phyloP scores from a whole-genome alignment of 2,888 invertebrate species.

The Tenthredo livida region DNA sequence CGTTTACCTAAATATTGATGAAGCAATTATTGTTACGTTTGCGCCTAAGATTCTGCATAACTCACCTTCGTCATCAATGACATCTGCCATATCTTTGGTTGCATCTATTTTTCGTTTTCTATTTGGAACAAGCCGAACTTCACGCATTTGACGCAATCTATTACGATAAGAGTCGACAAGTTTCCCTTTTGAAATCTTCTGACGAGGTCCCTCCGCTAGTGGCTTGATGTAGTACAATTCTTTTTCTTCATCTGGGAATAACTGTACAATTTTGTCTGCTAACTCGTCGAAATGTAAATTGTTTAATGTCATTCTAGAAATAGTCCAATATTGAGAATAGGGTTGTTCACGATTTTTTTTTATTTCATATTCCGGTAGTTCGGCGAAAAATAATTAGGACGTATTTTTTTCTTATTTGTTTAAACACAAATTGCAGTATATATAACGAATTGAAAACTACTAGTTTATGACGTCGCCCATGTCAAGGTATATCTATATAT shows the following conservation, averaged over 20 bases:
- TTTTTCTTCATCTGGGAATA: constrained; percentile 52
- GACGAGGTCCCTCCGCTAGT: constrained; percentile 51
- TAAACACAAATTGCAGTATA: too few species aligned
- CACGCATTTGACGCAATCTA: constrained; percentile 39
- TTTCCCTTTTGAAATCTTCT: constrained; percentile 56
- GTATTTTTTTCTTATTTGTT: too few species aligned
- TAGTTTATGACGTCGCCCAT: too few species aligned
- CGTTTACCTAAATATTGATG: neutral
- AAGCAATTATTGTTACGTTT: neutral
- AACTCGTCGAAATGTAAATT: constrained; percentile 13
- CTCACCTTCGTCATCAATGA: constrained; percentile 34
- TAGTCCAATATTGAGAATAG: neutral
- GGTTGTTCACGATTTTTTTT: too few species aligned
- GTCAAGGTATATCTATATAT: too few species aligned
- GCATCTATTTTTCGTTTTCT: constrained; percentile 8
- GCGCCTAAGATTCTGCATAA: constrained; percentile 30
- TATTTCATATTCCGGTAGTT: too few species aligned
- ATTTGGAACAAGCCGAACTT: constrained; percentile 21
- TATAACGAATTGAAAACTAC: too few species aligned
- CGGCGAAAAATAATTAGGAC: too few species aligned
- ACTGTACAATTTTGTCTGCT: constrained; percentile 40
- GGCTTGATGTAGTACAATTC: constrained; percentile 54
- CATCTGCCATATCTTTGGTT: neutral
- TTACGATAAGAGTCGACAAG: constrained; percentile 54
- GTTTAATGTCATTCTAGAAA: neutral